These are phyloP conservation scores for Dusona sp. DNA, from an alignment of 2,888 invertebrate species.

Conservation along the genomic window DNA sequence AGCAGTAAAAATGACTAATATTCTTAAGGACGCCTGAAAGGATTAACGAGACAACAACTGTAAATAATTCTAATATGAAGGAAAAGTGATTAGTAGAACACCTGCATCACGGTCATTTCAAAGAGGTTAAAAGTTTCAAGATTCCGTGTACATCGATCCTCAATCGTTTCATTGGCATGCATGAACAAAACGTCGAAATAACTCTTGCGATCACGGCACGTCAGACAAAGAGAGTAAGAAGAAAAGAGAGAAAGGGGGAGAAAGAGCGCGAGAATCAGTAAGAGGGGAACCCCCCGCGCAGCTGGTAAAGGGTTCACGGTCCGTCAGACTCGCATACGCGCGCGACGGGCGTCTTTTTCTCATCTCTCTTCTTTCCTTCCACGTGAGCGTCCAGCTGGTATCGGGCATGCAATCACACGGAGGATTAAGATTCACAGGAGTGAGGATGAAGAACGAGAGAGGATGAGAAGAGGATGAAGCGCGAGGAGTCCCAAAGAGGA, in stretches of 20 bases:
- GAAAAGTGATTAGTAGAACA: not conserved
- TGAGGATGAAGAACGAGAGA: conserved; percentile 75
- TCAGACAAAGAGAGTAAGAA: conserved; percentile 31
- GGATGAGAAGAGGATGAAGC: conserved; percentile 68
- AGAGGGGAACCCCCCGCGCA: conserved; percentile 80
- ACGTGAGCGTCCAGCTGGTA: conserved; percentile 82
- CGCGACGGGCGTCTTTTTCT: conserved; percentile 77
- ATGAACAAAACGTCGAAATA: conserved; percentile 62
- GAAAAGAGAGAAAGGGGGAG: conserved; percentile 44
- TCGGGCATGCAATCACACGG: conserved; percentile 83
- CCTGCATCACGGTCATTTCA: not conserved
- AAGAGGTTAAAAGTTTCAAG: conserved; percentile 31
- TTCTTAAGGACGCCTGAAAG: not conserved
- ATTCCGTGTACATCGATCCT: conserved; percentile 39
- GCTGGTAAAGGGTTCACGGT: conserved; percentile 83
- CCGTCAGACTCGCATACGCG: conserved; percentile 78
- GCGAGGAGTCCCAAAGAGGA: conserved; percentile 40
- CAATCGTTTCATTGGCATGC: conserved; percentile 44
- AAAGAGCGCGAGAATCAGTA: conserved; percentile 65
- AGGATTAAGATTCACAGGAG: conserved; percentile 79
- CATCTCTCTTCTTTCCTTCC: conserved; percentile 76
- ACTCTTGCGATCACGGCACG: conserved; percentile 50
- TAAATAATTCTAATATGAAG: not conserved
- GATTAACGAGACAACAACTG: not conserved
- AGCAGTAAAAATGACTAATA: not conserved